These are phyloP conservation scores for Crocodylus rhombifer DNA, from an alignment of 2,797 vertebrate species.

Conservation along the genomic window DNA sequence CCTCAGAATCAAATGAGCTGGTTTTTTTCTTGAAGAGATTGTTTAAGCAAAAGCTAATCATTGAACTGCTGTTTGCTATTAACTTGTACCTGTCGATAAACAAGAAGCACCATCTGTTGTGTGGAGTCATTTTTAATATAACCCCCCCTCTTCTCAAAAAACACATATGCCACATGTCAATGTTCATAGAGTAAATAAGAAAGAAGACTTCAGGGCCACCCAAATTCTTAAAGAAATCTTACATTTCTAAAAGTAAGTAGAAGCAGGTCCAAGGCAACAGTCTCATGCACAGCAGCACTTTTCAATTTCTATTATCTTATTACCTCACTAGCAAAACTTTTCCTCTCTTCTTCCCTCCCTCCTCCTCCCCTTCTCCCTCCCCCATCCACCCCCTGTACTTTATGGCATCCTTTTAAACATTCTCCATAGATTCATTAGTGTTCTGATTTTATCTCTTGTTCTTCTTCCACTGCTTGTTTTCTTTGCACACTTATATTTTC, in stretches of 20 bases:
- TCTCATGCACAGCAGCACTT: slow-evolving; percentile 21
- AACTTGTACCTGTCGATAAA: slow-evolving; percentile 65
- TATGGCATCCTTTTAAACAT: background rate
- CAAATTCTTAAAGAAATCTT: slow-evolving; percentile 53
- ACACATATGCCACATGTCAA: slow-evolving; percentile 40
- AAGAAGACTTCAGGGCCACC: slow-evolving; percentile 57
- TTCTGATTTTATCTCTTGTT: background rate
- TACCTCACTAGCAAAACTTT: slow-evolving; percentile 50
- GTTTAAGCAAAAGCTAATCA: slow-evolving; percentile 23
- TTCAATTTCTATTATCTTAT: slow-evolving; percentile 36
- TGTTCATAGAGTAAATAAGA: slow-evolving; percentile 38
- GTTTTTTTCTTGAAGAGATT: slow-evolving; percentile 28
- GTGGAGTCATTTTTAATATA: slow-evolving; percentile 21
- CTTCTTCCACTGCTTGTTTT: background rate
- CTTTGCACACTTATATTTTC: slow-evolving; percentile 40
- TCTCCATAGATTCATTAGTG: slow-evolving; percentile 16
- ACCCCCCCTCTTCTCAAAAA: slow-evolving; percentile 26
- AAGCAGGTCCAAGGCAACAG: slow-evolving; percentile 11
- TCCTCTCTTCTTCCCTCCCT: slow-evolving; percentile 19
- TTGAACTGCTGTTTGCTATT: slow-evolving; percentile 30
- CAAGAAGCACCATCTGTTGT: slow-evolving; percentile 50
- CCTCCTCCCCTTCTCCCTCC: slow-evolving; percentile 14
- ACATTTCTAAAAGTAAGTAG: slow-evolving; percentile 44
- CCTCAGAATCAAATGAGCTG: slow-evolving; percentile 7
- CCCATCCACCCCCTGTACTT: background rate